A percentile compares a stretch with the other conserved stretches of the same genome.
Conservation (phyloP, 2,113 vertebrate species). For the Collichthys lucidus region DNA sequence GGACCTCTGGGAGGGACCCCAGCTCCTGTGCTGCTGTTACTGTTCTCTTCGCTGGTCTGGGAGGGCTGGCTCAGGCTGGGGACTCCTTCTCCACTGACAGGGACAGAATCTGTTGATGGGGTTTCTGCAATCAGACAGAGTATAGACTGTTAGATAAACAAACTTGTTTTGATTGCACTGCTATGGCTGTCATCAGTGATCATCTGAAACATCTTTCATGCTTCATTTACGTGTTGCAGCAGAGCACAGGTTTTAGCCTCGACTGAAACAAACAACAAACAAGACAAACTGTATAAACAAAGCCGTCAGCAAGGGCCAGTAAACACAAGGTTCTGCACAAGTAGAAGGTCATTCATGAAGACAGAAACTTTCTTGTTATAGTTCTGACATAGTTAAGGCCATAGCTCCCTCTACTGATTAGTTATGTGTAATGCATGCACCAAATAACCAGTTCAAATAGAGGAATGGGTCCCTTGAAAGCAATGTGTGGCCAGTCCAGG, state of each 20-base stretch:
- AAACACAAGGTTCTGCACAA: neutral
- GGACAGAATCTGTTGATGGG: conserved; percentile 56
- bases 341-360: neutral
- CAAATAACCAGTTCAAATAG: neutral
- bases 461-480: conserved; percentile 2
- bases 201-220: neutral
- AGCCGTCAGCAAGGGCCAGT: neutral
- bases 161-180: neutral
- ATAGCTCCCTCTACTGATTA: conserved; percentile 74
- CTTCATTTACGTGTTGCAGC: neutral
- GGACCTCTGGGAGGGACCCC: conserved; percentile 79
- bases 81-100: conserved; percentile 79
- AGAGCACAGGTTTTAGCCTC: neutral
- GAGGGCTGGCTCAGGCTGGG: conserved; percentile 85
- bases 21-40: conserved; percentile 72
- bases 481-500: neutral
- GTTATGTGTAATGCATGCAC: conserved; percentile 27
- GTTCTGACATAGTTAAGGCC: conserved; percentile 10
- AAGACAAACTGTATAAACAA: neutral
- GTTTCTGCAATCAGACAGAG: conserved; percentile 43
- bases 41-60: conserved; percentile 87
- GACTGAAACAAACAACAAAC: neutral
- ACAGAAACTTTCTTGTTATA: neutral
- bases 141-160: neutral
- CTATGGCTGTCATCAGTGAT: neutral